These are phyloP conservation scores for Disparrhopalites patrizii DNA, from an alignment of 2,888 invertebrate genomes.

Conservation along the genomic window DNA sequence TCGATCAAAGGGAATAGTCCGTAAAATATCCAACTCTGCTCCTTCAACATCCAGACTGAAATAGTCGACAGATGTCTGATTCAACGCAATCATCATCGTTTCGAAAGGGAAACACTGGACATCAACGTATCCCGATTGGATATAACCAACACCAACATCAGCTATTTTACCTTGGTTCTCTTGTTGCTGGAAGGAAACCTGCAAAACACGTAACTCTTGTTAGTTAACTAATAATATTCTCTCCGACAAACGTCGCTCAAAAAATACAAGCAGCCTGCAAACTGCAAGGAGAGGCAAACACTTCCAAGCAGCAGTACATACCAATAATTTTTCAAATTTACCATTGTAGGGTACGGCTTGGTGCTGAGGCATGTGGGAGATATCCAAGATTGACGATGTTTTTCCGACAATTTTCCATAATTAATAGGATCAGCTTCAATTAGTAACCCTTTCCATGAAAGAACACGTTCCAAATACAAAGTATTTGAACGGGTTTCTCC, in stretches of 20 bases:
- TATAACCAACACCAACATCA: conserved; percentile 43
- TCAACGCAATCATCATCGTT: conserved; percentile 55
- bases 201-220: conserved; percentile 37
- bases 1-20: conserved; percentile 56
- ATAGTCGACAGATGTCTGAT: conserved; percentile 55
- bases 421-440: conserved; percentile 57
- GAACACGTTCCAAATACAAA: conserved; percentile 54
- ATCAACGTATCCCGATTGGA: conserved; percentile 49
- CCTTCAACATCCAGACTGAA: conserved; percentile 59
- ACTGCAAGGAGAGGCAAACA: no score
- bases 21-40: conserved; percentile 55
- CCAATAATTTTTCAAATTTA: no score
- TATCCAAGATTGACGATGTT: conserved; percentile 54
- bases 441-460: conserved; percentile 56
- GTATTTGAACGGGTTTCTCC: conserved; percentile 59
- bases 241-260: conserved; percentile 12
- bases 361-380: conserved; percentile 56
- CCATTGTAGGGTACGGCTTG: conserved; percentile 52
- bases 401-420: conserved; percentile 53
- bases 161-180: conserved; percentile 53
- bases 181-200: conserved; percentile 54
- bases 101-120: conserved; percentile 58
- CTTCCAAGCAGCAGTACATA: no score
- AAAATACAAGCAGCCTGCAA: not conserved
- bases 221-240: no score